Conservation (phyloP, 37 sponge, comb jelly and placozoan genomes). For the Halichondria panicea region DNA sequence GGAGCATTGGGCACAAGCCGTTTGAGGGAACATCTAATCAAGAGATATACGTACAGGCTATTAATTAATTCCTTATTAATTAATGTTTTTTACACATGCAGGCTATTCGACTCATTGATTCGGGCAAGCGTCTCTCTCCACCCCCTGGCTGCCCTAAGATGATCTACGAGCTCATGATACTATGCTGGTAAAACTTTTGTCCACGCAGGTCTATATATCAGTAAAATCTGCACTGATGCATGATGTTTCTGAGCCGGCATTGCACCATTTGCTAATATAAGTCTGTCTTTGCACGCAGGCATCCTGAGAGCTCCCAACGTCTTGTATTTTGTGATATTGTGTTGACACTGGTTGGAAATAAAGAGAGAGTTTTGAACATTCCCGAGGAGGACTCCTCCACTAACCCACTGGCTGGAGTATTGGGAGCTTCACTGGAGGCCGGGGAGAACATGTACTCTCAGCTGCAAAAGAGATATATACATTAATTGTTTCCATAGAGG, state of each 20-base stretch:
- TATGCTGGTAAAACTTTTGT: constrained; percentile 76
- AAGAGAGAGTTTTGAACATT: constrained; percentile 1
- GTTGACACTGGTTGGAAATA: constrained; percentile 1
- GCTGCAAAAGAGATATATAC: constrained; percentile 46
- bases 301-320: constrained; percentile 14
- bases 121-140: constrained; percentile 57
- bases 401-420: constrained; percentile 11
- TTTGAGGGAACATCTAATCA: constrained; percentile 36
- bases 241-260: not conserved
- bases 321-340: constrained; percentile 22
- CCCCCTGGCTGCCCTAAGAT: constrained; percentile 74
- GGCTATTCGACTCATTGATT: constrained; percentile 34
- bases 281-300: not conserved
- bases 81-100: not conserved
- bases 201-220: not conserved
- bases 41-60: constrained; percentile 11
- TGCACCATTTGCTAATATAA: not conserved
- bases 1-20: constrained; percentile 61
- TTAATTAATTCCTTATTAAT: not conserved
- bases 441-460: constrained; percentile 47
- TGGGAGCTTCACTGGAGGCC: constrained; percentile 45
- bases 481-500: too few species aligned
- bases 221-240: not conserved
- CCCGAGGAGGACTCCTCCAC: constrained; percentile 17
- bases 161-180: constrained; percentile 68